Base-by-base conservation (phyloP, 2,888 invertebrate species). In the Leuctra nigra region DNA sequence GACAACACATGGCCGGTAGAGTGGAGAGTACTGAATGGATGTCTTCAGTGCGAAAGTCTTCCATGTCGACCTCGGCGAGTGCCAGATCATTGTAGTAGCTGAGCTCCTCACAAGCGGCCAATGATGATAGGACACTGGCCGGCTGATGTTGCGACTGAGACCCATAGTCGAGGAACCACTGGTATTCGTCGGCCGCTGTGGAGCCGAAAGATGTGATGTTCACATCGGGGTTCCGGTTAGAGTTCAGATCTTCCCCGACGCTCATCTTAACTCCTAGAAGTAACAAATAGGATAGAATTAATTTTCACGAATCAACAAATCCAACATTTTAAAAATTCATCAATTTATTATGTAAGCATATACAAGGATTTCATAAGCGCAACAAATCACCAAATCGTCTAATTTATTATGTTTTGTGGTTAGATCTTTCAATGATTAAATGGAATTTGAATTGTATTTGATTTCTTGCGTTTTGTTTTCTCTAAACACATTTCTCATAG, bases 1-100 rank as follows among this genome's bases (percentile, higher is more conserved):
- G 73, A 63, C 75, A 67, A 61, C 69, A 81, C 56, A 58, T 84
- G 64, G 83, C 83, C 56, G 87, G 87, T 68, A 87, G 75, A 69
- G 86, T 84, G 63, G 88, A 86, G 61, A 93, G 80, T 67, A 91
- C 77, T 63, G 89, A 88, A 69, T 91, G 90, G 66, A 94, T 93
- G 69, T 94, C 93, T 73, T 92, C 89, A 20, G 91, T 88, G 64
- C 87, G 83, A 74, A 93, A 93, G 72, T 91, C 90, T 73, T 94
- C 93, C 87, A 94, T 94, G 73, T 94, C 94, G 57, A 92, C 91
- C 74, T 94, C 91, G 39, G 94, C 94, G 67, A 94, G 80, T 36
- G 91, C 85, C 68, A 92, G 76, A 69, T 89, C 89, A 73, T 92
- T 91, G 72, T 92, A 91, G 67, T 88, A 87, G 56, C 76, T 76